Base-by-base conservation (phyloP, 2,888 invertebrate genomes). In the Calameuta idolon region DNA sequence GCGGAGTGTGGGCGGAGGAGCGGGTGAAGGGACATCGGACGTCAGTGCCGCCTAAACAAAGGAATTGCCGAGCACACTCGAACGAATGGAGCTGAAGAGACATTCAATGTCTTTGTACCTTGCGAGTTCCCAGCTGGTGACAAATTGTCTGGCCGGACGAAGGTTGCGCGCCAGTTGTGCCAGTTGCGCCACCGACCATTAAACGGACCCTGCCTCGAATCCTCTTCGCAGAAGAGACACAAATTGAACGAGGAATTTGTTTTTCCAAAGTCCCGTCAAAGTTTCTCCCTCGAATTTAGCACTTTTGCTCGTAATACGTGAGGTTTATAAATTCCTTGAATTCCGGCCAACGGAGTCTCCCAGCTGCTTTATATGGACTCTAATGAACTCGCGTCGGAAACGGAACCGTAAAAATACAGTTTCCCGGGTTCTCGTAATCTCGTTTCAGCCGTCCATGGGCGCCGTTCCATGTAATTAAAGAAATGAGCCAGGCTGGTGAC, bases 1-100 rank as follows among this genome's bases (percentile, higher is more conserved):
- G 71, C 0, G 31, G 5, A 30, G 40, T 3, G 30, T 30, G 3
- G 31, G 9, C 4, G 69, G 37, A 12, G 4, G 30, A 12, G 69
- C 4, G n/a, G 71, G 5, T 30, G 40, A 5, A 55, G 55, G 55
- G 23, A 55, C 23, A 4, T 5, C 71, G 79, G 84, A 81, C 79
- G 80, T 82, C 84, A 83, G 84, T 81, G 83, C 80, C 83, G 80
- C 80, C 76, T 77, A 81, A 80, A 85, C 85, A 87, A 87, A 86
- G 83, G 81, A 85, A 84, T 81, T 78, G 84, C 85, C 86, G 81
- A 88, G 88, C 77, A 80, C 84, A 78, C 86, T 87, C 81, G 81
- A 80, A 77, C 82, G 83, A 83, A 83, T 81, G 77, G 85, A 85
- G 81, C 81, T 79, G 82, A 83, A 83, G 84, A 82, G 83, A 82